Evolutionary conservation across 2,113 vertebrate species (phyloP), one percentile per base, ranked within the genome.

Genomic region (Paramormyrops kingsleyae): DNA sequence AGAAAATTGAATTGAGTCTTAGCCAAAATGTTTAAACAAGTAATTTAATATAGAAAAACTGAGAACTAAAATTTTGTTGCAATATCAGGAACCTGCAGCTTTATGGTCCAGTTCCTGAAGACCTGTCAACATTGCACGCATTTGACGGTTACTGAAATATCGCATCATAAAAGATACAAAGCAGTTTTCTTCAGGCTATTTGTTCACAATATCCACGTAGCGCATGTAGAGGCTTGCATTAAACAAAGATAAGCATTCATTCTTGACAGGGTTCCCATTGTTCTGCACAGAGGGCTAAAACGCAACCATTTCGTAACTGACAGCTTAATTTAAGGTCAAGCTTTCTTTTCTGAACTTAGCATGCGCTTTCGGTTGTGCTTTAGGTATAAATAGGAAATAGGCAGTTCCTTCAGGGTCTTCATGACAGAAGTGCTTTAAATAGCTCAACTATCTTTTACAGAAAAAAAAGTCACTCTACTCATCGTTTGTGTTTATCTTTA

Each of bases 241-340:
- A 80, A 80, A 80, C 31, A 80, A 80, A 46, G 83, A 84, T 46
- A 84, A 46, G 83, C 44, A 47, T 47, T 84, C 83, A 84, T 46
- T 44, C 44, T 46, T 84, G 83, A 84, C 83, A 84, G 83, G 44
- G 39, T 84, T 44, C 24, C 83, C 83, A 47, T 84, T 84, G 83
- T 84, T 47, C 44, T 9, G 44, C 83, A 47, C 83, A 84, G 83
- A 84, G 39, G 83, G 44, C 21, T 46, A 84, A 84, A 84, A 84
- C 21, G 83, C 12, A 84, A 84, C 83, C 83, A 84, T 84, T 84
- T 13, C 83, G 7, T 84, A 47, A 84, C 83, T 84, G 83, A 84
- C 83, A 84, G 44, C 83, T 84, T 84, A 84, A 84, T 84, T 46
- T 84, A 84, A 84, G 83, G 83, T 84, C 83, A 84, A 84, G 42